A percentile compares a stretch with the other conserved stretches of the same genome.
Evolutionary conservation across 2,113 vertebrate species (phyloP).

Genomic region (Pseudolaguvia tuberculata): DNA sequence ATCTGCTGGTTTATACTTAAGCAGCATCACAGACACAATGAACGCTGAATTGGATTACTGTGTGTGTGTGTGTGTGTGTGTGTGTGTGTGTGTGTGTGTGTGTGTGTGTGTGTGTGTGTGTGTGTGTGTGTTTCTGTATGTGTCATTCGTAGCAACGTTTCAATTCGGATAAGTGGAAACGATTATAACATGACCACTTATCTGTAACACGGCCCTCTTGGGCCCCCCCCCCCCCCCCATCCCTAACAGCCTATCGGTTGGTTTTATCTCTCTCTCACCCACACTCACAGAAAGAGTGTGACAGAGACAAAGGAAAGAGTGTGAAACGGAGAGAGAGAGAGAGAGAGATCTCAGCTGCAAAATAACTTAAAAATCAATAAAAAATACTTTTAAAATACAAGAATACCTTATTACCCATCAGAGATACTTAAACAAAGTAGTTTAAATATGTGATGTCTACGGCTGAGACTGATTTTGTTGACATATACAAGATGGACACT

Average conservation of each 20-base stretch:
- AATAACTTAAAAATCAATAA: neutral
- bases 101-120: no score
- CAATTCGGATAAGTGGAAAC: constrained; percentile 15
- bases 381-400: no score
- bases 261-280: constrained; percentile 35
- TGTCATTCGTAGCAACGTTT: neutral
- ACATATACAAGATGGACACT: no score
- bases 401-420: no score
- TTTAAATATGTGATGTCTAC: no score
- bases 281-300: neutral
- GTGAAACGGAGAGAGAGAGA: no score
- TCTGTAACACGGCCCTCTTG: constrained; percentile 30
- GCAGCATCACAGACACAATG: constrained; percentile 3
- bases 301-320: no score
- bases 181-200: constrained; percentile 33
- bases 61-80: no score
- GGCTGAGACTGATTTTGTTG: no score
- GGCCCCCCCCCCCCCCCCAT: constrained; percentile 34
- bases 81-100: no score
- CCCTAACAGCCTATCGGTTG: constrained; percentile 36
- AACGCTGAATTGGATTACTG: neutral
- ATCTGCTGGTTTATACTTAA: constrained; percentile 28
- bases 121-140: constrained; percentile 2
- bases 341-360: neutral
- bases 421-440: neutral